Percentiles rank a stretch among this genome's conserved stretches.
phyloP scores from a whole-genome alignment of 2,797 vertebrate genomes.

The Melanotaenia maccullochi region DNA sequence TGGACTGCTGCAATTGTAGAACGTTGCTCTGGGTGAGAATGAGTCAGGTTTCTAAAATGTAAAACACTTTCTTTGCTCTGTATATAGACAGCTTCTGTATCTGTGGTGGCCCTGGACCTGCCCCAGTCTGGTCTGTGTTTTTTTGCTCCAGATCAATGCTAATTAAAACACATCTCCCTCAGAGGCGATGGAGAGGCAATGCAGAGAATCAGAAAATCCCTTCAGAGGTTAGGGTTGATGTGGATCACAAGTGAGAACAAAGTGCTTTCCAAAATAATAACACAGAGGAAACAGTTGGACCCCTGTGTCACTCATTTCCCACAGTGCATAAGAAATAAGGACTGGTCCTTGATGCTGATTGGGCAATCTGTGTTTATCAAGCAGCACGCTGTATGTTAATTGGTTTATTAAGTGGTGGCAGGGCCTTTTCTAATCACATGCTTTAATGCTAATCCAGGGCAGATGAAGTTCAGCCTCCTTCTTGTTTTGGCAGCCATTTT shows the following conservation, averaged over 20 bases:
- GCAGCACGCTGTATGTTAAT: slow-evolving; percentile 1
- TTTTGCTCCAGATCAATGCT: slow-evolving; percentile 74
- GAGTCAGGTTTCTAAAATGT: slow-evolving; percentile 30
- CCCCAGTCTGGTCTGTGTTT: slow-evolving; percentile 70
- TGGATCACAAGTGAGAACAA: slow-evolving; percentile 7
- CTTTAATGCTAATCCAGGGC: slow-evolving; percentile 40
- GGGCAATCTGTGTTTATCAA: slow-evolving; percentile 15
- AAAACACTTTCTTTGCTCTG: slow-evolving; percentile 50
- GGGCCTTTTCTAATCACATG: slow-evolving; percentile 19
- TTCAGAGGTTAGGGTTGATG: slow-evolving; percentile 36
- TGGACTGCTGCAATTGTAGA: not conserved
- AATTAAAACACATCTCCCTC: slow-evolving; percentile 75
- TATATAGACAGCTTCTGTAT: slow-evolving; percentile 56
- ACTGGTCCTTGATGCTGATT: slow-evolving; percentile 20
- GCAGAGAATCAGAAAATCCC: slow-evolving; percentile 61
- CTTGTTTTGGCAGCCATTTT: slow-evolving; percentile 29
- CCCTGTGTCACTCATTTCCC: slow-evolving; percentile 3
- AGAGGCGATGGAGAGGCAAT: slow-evolving; percentile 53
- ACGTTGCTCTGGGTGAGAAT: slow-evolving; percentile 1
- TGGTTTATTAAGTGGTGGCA: slow-evolving; percentile 19
- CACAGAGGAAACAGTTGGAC: slow-evolving; percentile 18
- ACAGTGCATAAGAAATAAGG: not conserved
- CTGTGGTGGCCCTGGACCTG: slow-evolving; percentile 61
- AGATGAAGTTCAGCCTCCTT: slow-evolving; percentile 26
- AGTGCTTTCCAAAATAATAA: slow-evolving; percentile 37